Evolutionary conservation across 2,113 vertebrate genomes (phyloP).

Genomic region (Heliornis fulica): DNA sequence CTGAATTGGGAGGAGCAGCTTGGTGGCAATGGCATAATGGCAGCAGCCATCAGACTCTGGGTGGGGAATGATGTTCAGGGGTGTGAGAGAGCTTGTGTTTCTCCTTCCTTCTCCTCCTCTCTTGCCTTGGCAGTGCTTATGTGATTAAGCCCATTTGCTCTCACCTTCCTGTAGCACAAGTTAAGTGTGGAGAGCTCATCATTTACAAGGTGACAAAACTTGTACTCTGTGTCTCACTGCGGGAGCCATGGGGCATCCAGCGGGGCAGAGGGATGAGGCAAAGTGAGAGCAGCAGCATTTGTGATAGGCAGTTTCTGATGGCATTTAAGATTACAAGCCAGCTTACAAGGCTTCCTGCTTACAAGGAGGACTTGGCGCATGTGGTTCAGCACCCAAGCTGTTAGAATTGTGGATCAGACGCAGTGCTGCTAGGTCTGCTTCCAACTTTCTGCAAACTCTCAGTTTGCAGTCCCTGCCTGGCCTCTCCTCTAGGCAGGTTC

Average conservation of each 20-base stretch:
- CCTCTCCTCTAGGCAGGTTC: fast-evolving
- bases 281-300: not conserved
- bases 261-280: too few species aligned
- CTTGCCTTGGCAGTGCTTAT: not conserved
- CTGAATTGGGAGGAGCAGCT: not conserved
- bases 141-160: not conserved
- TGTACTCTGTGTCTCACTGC: fast-evolving
- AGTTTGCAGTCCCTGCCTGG: not conserved
- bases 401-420: not conserved
- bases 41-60: fast-evolving
- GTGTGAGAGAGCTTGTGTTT: not conserved
- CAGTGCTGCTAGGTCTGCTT: not conserved
- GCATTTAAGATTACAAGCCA: not conserved
- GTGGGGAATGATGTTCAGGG: fast-evolving
- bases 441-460: not conserved
- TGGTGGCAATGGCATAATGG: fast-evolving
- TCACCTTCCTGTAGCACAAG: not conserved
- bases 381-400: not conserved
- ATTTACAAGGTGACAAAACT: not conserved
- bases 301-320: not conserved
- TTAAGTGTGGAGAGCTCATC: not conserved
- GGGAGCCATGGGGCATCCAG: not conserved
- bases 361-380: not conserved
- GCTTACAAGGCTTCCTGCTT: not conserved
- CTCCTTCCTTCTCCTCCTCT: not conserved